A percentile compares a stretch with the other conserved stretches of the same genome.
These are phyloP conservation scores for Zaprionus lachaisei DNA, from an alignment of 1,140 invertebrate species.

Conservation along the genomic window DNA sequence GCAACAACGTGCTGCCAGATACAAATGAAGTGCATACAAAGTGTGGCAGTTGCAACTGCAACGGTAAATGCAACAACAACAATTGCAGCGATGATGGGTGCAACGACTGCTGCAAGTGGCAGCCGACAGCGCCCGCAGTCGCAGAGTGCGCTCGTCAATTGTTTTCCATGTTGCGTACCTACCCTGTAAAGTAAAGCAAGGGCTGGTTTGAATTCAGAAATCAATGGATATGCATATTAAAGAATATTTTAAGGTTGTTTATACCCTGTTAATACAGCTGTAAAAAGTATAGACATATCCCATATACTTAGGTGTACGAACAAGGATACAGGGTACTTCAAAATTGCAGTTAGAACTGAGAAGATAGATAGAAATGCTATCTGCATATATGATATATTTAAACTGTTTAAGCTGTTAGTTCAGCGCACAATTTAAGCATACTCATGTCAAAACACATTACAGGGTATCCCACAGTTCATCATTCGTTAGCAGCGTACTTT, in stretches of 20 bases:
- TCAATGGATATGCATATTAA: too few species aligned
- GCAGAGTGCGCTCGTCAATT: slow-evolving; percentile 20
- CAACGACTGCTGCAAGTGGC: slow-evolving; percentile 9
- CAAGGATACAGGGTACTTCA: too few species aligned
- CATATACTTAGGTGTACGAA: too few species aligned
- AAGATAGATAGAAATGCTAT: too few species aligned
- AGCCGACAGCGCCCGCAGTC: slow-evolving; percentile 19
- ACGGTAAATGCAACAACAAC: not conserved
- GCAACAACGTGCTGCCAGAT: slow-evolving; percentile 25
- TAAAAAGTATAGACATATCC: too few species aligned
- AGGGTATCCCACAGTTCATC: not conserved
- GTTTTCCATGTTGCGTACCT: slow-evolving; percentile 4
- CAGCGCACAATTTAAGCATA: not conserved
- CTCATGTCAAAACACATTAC: not conserved
- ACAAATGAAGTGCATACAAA: slow-evolving; percentile 43
- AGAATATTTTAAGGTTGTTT: not conserved
- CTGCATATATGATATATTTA: too few species aligned
- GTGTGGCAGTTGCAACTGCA: slow-evolving; percentile 38
- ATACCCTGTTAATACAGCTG: too few species aligned
- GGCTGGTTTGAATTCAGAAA: not conserved
- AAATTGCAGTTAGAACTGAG: too few species aligned
- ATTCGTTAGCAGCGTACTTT: not conserved
- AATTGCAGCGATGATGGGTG: not conserved
- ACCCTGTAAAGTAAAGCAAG: not conserved
- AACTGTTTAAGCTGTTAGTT: too few species aligned